These are phyloP conservation scores for Neodiprion virginianus DNA, from an alignment of 1,140 invertebrate species.

Conservation along the genomic window DNA sequence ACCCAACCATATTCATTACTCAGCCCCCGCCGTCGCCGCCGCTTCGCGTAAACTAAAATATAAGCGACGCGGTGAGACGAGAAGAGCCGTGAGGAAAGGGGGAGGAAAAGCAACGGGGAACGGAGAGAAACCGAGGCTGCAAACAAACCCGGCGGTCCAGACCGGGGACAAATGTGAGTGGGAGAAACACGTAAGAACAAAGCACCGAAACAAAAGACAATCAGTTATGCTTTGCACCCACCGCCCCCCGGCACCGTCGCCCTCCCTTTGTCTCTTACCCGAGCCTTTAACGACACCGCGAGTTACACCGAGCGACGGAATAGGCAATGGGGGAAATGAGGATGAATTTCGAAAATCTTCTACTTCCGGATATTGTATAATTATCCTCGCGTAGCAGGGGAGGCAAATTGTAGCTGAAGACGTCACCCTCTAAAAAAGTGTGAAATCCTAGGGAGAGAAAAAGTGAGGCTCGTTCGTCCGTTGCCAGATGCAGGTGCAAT, in stretches of 20 bases:
- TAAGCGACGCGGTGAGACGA: neutral
- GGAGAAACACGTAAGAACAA: constrained; percentile 37
- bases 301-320: too few relatives aligned
- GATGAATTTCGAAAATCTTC: neutral
- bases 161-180: constrained; percentile 20
- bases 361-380: neutral
- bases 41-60: neutral
- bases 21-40: neutral
- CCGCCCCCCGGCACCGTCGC: neutral
- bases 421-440: too few relatives aligned
- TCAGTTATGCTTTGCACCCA: constrained; percentile 41
- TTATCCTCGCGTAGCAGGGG: neutral
- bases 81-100: neutral
- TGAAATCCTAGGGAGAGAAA: too few relatives aligned
- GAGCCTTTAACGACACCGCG: neutral
- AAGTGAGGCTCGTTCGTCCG: too few relatives aligned
- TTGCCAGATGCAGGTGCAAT: too few relatives aligned
- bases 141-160: neutral
- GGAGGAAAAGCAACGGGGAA: constrained; percentile 7
- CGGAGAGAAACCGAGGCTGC: neutral
- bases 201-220: constrained; percentile 41
- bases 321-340: neutral
- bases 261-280: neutral
- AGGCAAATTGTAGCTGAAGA: too few relatives aligned
- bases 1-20: constrained; percentile 7